Conservation (phyloP, 2,797 vertebrate genomes). For the Ctenopoma kingsleyae region DNA sequence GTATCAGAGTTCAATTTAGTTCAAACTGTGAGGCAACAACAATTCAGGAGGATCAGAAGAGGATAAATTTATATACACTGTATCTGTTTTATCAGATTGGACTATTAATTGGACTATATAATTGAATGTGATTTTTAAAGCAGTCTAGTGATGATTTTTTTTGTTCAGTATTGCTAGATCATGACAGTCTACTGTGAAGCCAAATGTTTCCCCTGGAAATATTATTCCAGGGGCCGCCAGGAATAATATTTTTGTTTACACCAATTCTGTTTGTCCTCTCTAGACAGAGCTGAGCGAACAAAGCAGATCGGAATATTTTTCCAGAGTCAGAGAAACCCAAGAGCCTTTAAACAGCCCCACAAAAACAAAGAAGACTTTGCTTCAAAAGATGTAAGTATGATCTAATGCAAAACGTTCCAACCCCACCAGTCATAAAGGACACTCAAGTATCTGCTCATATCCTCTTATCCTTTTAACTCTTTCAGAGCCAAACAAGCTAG, state of each 20-base stretch:
- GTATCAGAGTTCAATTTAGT: conserved; percentile 30
- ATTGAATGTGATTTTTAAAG: conserved; percentile 20
- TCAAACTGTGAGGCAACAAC: conserved; percentile 4
- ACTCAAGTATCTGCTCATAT: conserved; percentile 63
- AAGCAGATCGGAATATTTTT: conserved; percentile 87
- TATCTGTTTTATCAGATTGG: background rate
- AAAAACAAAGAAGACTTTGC: conserved; percentile 81
- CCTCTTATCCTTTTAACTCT: conserved; percentile 53
- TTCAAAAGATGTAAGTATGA: conserved; percentile 87
- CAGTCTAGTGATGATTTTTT: conserved; percentile 29
- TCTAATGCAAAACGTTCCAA: conserved; percentile 75
- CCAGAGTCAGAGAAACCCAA: conserved; percentile 79
- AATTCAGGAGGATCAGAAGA: conserved; percentile 10
- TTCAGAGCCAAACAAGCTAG: conserved; percentile 77
- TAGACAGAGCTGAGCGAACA: conserved; percentile 76
- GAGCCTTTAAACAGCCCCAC: conserved; percentile 75
- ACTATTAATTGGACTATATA: conserved; percentile 22
- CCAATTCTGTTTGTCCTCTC: conserved; percentile 78
- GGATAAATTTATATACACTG: background rate
- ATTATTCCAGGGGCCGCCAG: conserved; percentile 49
- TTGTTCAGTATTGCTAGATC: conserved; percentile 36
- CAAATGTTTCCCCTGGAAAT: conserved; percentile 45
- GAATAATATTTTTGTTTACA: conserved; percentile 79
- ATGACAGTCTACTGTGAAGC: conserved; percentile 62
- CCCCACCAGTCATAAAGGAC: conserved; percentile 66